Base-by-base conservation (phyloP, 2,113 vertebrate genomes). In the Miniopterus natalensis region DNA sequence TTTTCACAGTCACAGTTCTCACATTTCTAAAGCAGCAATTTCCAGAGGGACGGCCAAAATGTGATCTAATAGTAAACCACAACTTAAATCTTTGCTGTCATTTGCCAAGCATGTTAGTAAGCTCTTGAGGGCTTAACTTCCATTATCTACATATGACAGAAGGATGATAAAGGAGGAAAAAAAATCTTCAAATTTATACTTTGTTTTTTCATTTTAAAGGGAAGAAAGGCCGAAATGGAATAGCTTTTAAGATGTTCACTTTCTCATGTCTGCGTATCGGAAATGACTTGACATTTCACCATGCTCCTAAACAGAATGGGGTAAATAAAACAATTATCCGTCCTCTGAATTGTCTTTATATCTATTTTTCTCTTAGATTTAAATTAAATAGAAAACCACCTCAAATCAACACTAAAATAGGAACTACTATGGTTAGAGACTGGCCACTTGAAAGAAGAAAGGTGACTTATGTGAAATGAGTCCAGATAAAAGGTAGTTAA, bases 291-390 rank as follows among this genome's bases (percentile, higher is more conserved):
- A 21, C 61, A 83, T 77, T 94, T 89, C 84, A 59, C 7, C 59
- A 77, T 18, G 31, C 17, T 75, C 27, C 92, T 66, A 65, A 73
- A 63, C 21, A 81, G 65, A 27, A 81, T 73, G 81, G 15, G 21
- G 29, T 88, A n/a, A 63, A 65, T 15, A 25, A 90, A 94, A 85
- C 71, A 57, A 59, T 89, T 51, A 81, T 36, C 36, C 49, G 59
- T 59, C 59, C 31, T 84, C 53, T 91, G 11, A 85, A 63, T 36
- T 79, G 12, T 95, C 63, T 85, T 79, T 85, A 77, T 78, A n/a
- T 40, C 47, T 75, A 79, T 71, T 90, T 79, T 90, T 68, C 80
- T 59, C 42, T 94, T 63, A 61, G 71, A 61, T 63, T 90, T 85
- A 90, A 81, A 68, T 53, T 68, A 92, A 81, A 74, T 20, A 17